Percentiles rank a stretch among this genome's conserved stretches.
phyloP scores from a whole-genome alignment of 2,113 vertebrate genomes.

The cattle (Bos taurus) region ARS-UCD2.0 NC_037328.1:68365001-68365500 shows the following conservation, averaged over 20 bases:
- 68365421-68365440: neutral
- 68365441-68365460: neutral
- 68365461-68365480: neutral
- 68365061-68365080: neutral
- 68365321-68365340: neutral
- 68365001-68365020: neutral
- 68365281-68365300: neutral
- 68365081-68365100: conserved; percentile 26
- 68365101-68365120: neutral
- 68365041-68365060: neutral
- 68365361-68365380: neutral
- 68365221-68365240: neutral
- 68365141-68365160: neutral
- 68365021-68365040: neutral
- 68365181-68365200: conserved; percentile 19
- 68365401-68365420: neutral
- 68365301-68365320: neutral
- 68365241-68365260: conserved; percentile 6
- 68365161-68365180: conserved; percentile 18
- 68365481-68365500: no score
- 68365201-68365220: neutral
- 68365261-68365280: neutral
- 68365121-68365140: neutral
- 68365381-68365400: neutral
- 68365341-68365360: neutral